phyloP scores from a whole-genome alignment of 2,797 vertebrate species.

The Aselliscus stoliczkanus region DNA sequence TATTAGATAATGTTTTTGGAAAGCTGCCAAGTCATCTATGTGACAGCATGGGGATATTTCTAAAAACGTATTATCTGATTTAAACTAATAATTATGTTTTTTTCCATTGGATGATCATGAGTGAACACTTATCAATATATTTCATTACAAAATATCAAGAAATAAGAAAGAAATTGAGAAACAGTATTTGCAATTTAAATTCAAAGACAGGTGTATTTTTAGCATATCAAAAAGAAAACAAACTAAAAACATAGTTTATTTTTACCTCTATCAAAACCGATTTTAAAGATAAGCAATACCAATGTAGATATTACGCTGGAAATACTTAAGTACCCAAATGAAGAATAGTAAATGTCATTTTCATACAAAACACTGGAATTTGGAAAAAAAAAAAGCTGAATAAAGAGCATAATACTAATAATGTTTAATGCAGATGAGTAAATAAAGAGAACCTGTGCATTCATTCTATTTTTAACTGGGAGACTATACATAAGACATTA shows the following conservation, averaged over 20 bases:
- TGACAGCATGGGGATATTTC: not conserved
- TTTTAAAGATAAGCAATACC: not conserved
- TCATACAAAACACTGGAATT: not conserved
- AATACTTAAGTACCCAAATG: not conserved
- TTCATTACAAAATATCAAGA: not conserved
- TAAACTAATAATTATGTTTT: not conserved
- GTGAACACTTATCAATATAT: not conserved
- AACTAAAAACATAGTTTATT: not conserved
- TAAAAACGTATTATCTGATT: not conserved
- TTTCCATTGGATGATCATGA: not conserved
- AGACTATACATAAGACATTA: not conserved
- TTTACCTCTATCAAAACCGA: not conserved
- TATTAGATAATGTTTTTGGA: not conserved
- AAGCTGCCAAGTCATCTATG: not conserved
- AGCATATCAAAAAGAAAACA: not conserved
- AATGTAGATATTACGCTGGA: not conserved
- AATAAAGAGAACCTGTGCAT: not conserved
- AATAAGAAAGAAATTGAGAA: not conserved
- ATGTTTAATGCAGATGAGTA: not conserved
- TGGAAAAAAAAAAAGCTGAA: not conserved
- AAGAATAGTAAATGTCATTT: not conserved
- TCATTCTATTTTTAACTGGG: not conserved
- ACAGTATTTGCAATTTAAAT: not conserved
- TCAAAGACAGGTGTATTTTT: not conserved
- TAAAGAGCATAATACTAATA: not conserved